Evolutionary conservation across 2,797 vertebrate species (phyloP).

Genomic region (Oreochromis mossambicus): DNA sequence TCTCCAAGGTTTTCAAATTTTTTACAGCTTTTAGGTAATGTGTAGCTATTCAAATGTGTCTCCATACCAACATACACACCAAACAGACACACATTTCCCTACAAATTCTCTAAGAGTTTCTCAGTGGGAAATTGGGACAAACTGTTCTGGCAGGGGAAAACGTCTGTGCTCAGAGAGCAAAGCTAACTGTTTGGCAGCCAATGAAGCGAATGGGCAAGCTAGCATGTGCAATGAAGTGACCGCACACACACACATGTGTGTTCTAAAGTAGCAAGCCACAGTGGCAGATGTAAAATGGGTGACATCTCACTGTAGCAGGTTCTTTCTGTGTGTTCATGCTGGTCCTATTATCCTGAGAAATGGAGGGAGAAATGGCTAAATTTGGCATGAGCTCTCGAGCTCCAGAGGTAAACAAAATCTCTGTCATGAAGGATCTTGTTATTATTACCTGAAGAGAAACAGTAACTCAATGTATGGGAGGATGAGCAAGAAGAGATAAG

Average conservation of each 20-base stretch:
- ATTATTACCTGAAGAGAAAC: slow-evolving; percentile 18
- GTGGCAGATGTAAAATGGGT: slow-evolving; percentile 42
- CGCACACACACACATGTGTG: background rate
- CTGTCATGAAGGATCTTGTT: background rate
- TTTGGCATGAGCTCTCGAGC: slow-evolving; percentile 1
- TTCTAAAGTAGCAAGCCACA: slow-evolving; percentile 27
- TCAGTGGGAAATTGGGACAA: slow-evolving; percentile 66
- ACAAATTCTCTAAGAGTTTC: slow-evolving; percentile 39
- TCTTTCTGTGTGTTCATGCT: slow-evolving; percentile 8
- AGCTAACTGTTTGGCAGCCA: slow-evolving; percentile 63
- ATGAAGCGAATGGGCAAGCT: slow-evolving; percentile 23
- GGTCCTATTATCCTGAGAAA: slow-evolving; percentile 31
- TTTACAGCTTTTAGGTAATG: background rate
- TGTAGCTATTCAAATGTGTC: background rate
- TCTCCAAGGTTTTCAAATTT: background rate
- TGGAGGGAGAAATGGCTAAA: background rate
- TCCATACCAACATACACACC: background rate
- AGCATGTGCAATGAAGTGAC: slow-evolving; percentile 31
- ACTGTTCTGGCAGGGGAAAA: slow-evolving; percentile 63
- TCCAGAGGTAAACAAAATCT: slow-evolving; percentile 13
- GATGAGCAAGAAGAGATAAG: background rate
- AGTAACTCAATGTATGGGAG: background rate
- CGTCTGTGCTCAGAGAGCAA: slow-evolving; percentile 56
- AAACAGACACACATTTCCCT: background rate
- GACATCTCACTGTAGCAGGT: slow-evolving; percentile 32